phyloP scores from a whole-genome alignment of 1,140 invertebrate species.

The Drosophila nikananu region DNA sequence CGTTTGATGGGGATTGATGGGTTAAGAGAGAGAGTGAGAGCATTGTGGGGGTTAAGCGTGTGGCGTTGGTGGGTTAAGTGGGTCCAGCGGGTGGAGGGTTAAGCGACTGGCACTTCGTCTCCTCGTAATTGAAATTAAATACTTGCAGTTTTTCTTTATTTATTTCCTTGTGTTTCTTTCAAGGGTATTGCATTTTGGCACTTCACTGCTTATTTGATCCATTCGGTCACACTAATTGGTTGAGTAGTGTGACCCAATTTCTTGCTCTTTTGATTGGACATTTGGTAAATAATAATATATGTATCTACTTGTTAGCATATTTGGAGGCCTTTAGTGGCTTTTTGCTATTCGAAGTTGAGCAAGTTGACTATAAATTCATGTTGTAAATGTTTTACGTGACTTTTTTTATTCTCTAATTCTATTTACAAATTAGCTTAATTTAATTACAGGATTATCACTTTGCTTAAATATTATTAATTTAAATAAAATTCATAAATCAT shows the following conservation, averaged over 20 bases:
- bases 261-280: not conserved
- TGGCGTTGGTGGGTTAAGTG: constrained; percentile 11
- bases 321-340: not conserved
- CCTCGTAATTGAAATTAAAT: constrained; percentile 76
- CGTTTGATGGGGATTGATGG: constrained; percentile 34
- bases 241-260: constrained; percentile 9
- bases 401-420: not conserved
- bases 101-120: constrained; percentile 31
- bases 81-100: constrained; percentile 14
- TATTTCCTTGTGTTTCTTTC: not conserved
- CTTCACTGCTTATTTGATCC: constrained; percentile 11
- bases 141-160: constrained; percentile 49
- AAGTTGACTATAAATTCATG: not conserved
- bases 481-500: not conserved
- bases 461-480: not conserved
- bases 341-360: not conserved
- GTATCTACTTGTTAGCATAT: not conserved
- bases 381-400: not conserved
- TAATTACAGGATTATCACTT: accelerated
- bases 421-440: not conserved
- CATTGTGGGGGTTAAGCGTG: not conserved
- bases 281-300: not conserved
- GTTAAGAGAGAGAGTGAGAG: not conserved
- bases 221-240: constrained; percentile 4
- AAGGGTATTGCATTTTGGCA: constrained; percentile 10